A percentile compares a stretch with the other conserved stretches of the same genome.
phyloP scores from a whole-genome alignment of 2,113 vertebrate genomes.

The Eurypyga helias region DNA sequence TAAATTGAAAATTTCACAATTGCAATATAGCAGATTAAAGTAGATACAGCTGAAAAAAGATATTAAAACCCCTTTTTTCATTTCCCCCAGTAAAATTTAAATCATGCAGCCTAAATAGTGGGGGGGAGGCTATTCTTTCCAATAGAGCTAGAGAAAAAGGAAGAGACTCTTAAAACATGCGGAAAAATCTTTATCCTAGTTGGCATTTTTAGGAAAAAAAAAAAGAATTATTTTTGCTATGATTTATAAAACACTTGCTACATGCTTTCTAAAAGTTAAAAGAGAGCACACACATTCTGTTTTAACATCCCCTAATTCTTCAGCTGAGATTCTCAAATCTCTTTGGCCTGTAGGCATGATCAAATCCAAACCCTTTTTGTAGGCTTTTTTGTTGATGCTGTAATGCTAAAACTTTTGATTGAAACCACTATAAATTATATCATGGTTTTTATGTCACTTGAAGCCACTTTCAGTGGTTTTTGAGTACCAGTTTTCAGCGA shows the following conservation, averaged over 20 bases:
- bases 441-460: rapidly evolving
- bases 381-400: neutral
- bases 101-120: neutral
- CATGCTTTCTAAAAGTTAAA: rapidly evolving
- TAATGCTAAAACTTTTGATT: neutral
- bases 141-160: neutral
- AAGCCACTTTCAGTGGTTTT: neutral
- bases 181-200: neutral
- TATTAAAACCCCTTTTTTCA: neutral
- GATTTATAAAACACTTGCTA: neutral
- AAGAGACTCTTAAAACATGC: neutral
- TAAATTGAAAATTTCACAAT: neutral
- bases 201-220: neutral
- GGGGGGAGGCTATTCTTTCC: neutral
- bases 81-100: neutral
- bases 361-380: neutral
- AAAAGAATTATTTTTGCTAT: neutral
- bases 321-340: neutral
- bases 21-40: neutral
- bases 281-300: rapidly evolving
- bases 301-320: neutral
- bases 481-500: neutral
- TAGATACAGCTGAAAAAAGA: neutral
- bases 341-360: neutral
- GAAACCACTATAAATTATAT: rapidly evolving